A percentile compares a stretch with the other conserved stretches of the same genome.
These are phyloP conservation scores for Trichosurus vulpecula DNA, from an alignment of 2,797 vertebrate genomes.

Conservation along the genomic window DNA sequence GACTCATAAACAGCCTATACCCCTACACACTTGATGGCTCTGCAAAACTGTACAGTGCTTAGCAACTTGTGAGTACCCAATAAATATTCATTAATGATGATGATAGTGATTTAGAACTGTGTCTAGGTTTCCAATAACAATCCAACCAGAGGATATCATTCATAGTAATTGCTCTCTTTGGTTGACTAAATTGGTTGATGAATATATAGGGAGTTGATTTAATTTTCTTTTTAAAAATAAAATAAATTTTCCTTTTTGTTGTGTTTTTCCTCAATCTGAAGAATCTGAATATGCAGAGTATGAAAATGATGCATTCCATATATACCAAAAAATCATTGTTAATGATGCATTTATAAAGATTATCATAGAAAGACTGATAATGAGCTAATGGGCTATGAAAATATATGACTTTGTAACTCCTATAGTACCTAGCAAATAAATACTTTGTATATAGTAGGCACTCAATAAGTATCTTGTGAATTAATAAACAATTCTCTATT, in stretches of 20 bases:
- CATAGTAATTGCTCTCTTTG: neutral
- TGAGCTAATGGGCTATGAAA: neutral
- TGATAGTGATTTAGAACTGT: neutral
- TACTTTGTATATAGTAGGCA: neutral
- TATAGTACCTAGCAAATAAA: neutral
- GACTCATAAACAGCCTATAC: neutral
- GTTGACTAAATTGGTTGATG: neutral
- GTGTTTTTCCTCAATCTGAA: neutral
- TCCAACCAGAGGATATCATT: neutral
- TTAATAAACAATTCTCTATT: neutral
- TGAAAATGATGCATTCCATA: neutral
- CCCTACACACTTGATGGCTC: neutral
- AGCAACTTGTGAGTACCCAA: neutral
- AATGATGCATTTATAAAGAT: neutral
- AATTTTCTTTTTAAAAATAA: neutral
- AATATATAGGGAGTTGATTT: neutral
- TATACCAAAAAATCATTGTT: neutral
- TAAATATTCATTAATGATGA: conserved; percentile 1
- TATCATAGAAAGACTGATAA: neutral
- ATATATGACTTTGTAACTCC: neutral
- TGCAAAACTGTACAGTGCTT: neutral
- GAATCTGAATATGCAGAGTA: neutral
- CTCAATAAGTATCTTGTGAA: neutral
- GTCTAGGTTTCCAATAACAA: neutral
- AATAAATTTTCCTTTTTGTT: neutral